Percentiles rank a stretch among this genome's conserved stretches.
Conservation (phyloP, 1,140 invertebrate genomes). For the Bombus polaris region DNA sequence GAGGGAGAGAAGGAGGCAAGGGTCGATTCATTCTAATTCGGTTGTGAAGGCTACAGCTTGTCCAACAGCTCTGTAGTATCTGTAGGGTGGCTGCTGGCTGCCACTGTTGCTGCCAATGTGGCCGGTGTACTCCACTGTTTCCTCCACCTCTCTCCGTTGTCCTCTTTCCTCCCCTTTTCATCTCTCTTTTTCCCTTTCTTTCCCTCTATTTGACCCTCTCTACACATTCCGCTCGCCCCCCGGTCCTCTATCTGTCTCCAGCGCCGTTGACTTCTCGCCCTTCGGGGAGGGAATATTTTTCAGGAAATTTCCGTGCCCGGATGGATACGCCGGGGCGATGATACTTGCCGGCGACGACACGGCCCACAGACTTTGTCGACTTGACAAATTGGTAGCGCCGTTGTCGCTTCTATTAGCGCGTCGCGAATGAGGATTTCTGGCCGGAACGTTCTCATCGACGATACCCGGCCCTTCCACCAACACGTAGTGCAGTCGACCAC, state of each 20-base stretch:
- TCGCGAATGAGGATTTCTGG: conserved; percentile 41
- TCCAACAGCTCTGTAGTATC: conserved; percentile 79
- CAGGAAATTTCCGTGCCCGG: conserved; percentile 51
- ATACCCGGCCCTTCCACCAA: too few relatives aligned
- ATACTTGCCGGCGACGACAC: conserved; percentile 37
- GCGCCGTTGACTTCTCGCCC: conserved; percentile 32
- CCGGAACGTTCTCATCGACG: conserved; percentile 14
- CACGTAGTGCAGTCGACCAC: not conserved
- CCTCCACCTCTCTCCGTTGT: conserved; percentile 37
- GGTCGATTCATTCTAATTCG: conserved; percentile 83
- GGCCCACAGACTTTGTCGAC: conserved; percentile 23
- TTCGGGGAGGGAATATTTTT: conserved; percentile 63
- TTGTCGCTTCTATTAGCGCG: conserved; percentile 42
- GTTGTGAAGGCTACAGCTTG: conserved; percentile 82
- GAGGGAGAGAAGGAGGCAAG: conserved; percentile 57
- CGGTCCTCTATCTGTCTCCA: conserved; percentile 32
- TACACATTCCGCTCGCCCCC: not conserved
- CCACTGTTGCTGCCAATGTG: conserved; percentile 68
- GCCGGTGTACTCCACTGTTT: conserved; percentile 59
- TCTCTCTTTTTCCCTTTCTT: conserved; percentile 21
- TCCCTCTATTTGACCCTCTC: conserved; percentile 3
- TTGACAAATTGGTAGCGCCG: conserved; percentile 40
- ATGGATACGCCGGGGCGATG: conserved; percentile 37
- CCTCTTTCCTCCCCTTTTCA: conserved; percentile 43
- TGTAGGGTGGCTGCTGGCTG: conserved; percentile 68